These are phyloP conservation scores for Ochropleura leucogaster DNA, from an alignment of 2,888 invertebrate genomes.

Conservation along the genomic window DNA sequence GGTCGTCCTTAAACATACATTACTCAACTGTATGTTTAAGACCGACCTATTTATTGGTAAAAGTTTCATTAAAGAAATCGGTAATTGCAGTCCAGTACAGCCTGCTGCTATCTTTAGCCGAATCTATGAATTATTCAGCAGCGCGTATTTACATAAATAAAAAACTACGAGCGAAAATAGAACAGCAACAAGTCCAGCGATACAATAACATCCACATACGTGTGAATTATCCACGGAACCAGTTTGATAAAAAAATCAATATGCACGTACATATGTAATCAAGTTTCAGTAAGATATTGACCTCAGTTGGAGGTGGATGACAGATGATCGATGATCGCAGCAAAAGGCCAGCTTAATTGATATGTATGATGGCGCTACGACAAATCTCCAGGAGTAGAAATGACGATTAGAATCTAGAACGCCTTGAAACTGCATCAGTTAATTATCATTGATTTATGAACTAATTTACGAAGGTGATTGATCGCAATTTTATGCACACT, in stretches of 20 bases:
- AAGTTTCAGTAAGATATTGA: slow-evolving; percentile 87
- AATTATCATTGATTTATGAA: slow-evolving; percentile 61
- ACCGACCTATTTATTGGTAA: slow-evolving; percentile 35
- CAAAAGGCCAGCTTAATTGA: slow-evolving; percentile 80
- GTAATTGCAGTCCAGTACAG: slow-evolving; percentile 23
- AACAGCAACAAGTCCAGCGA: slow-evolving; percentile 22
- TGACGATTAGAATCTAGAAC: slow-evolving; percentile 76
- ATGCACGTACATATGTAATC: slow-evolving; percentile 75
- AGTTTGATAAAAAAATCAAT: slow-evolving; percentile 83
- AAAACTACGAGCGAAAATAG: slow-evolving; percentile 43
- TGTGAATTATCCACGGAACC: slow-evolving; percentile 72
- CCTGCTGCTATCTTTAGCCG: slow-evolving; percentile 42
- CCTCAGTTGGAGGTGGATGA: slow-evolving; percentile 83
- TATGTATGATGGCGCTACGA: slow-evolving; percentile 83
- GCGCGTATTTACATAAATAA: slow-evolving; percentile 42
- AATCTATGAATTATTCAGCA: slow-evolving; percentile 51
- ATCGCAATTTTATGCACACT: slow-evolving; percentile 56
- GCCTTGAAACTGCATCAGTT: slow-evolving; percentile 60
- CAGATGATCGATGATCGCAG: slow-evolving; percentile 87
- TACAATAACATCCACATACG: slow-evolving; percentile 41
- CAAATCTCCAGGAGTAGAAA: slow-evolving; percentile 70
- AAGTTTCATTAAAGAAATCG: slow-evolving; percentile 26
- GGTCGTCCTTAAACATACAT: neutral
- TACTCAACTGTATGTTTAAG: slow-evolving; percentile 33
- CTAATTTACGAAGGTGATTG: slow-evolving; percentile 50